Evolutionary conservation across 92 coral and sea anemone genomes (phyloP), one percentile per base, ranked within the genome.

Genomic region (Palythoa grandis): DNA sequence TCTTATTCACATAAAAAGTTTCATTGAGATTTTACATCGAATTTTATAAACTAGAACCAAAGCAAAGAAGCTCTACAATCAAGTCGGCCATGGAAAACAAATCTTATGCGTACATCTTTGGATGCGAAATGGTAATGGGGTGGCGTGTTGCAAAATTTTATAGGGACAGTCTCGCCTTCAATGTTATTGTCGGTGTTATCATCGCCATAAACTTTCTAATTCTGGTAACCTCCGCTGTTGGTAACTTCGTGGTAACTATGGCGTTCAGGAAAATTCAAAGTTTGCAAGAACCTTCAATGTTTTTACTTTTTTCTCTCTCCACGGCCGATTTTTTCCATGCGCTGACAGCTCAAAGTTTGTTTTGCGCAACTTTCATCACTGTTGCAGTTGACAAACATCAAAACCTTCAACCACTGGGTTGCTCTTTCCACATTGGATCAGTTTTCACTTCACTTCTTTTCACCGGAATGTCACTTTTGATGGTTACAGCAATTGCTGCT

Each of bases 401-500:
- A 60, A 60, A 60, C 7, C 67, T 15, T 17, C 4, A 1, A 3
- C 9, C 50, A 19, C 43, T 3, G 12, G 24, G 15, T 7, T 74
- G 78, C 14, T 43, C n/a, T 2, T 9, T 74, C 6, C 47, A 74
- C 38, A 4, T 13, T 9, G 24, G 56, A 16, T 22, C 78, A n/a
- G 16, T n/a, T 5, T 4, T 47, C 13, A 14, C 23, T 22, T 2
- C 78, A 6, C 53, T 50, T 11, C 2, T 74, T 1, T 74, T 74
- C 40, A 47, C 23, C 19, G 58, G 78, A 12, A 74, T 57, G 24
- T 74, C 78, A 52, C 22, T 76, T 25, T 3, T 53, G n/a, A 76
- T 76, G 19, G 63, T 76, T 22, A 76, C 82, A 76, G 66, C 82
- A 25, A 76, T 76, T 54, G 19, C 67, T 54, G 23, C 52, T 4